A percentile compares a stretch with the other conserved stretches of the same genome.
These are phyloP conservation scores for Crocidura indochinensis DNA, from an alignment of 2,797 vertebrate species.

Conservation along the genomic window DNA sequence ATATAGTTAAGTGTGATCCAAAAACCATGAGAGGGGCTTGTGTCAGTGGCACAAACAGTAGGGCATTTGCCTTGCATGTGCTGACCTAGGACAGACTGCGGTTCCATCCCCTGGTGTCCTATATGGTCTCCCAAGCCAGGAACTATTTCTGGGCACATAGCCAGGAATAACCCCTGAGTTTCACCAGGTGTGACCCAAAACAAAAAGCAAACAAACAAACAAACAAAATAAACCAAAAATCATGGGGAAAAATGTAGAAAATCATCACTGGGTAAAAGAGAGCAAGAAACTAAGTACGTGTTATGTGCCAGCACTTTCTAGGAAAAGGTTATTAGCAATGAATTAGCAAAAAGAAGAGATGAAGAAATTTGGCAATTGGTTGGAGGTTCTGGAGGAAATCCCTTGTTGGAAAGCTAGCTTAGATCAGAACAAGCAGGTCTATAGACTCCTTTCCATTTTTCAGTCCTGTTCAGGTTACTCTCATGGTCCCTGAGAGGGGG, in stretches of 20 bases:
- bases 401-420: neutral
- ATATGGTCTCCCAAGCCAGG: too few relatives aligned
- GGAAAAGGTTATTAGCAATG: neutral
- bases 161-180: too few relatives aligned
- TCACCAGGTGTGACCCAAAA: too few relatives aligned
- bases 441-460: neutral
- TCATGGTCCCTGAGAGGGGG: neutral
- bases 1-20: too few relatives aligned
- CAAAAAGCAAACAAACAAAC: neutral
- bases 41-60: too few relatives aligned
- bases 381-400: conserved; percentile 15
- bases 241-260: neutral
- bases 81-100: too few relatives aligned
- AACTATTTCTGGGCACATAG: too few relatives aligned
- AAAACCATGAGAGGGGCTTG: too few relatives aligned
- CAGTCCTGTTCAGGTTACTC: neutral
- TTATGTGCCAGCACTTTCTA: neutral
- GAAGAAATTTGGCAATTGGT: conserved; percentile 36
- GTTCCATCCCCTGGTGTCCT: too few relatives aligned
- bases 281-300: neutral
- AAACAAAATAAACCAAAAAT: too few relatives aligned
- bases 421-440: neutral
- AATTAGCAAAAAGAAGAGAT: neutral
- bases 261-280: neutral
- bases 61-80: too few relatives aligned